Base-by-base conservation (phyloP, 37 sponge, comb jelly and placozoan species). In the Ianthella basta region DNA sequence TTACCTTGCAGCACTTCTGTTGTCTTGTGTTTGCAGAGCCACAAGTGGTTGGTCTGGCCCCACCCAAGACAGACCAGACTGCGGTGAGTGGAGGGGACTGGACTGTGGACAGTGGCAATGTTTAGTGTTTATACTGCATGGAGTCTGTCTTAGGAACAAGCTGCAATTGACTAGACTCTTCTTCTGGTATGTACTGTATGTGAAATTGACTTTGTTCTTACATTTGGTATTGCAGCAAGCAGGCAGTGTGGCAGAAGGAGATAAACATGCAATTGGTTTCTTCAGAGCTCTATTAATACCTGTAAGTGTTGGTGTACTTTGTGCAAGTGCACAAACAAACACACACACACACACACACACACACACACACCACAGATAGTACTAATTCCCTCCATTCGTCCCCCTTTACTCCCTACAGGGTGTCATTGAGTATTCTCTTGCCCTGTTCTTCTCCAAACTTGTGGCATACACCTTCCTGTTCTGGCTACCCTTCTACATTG, bases 361-460 rank as follows among this genome's bases (percentile, higher is more conserved):
- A 72, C 35, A 12, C 10, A 72, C 75, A 13, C 35, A 34, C 35
- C 35, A 72, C 10, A 5, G 23, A 32, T n/a, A 72, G 4, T 6
- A 23, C 1, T 12, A 72, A 6, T 25, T 61, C n/a, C 14, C 63
- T 13, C 63, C 14, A 34, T 72, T 34, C 35, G 2, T 37, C 10
- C 4, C 36, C 36, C 36, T 38, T 1, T 82, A 2, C 20, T 60
- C 39, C 1, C 59, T 69, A 2, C 72, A 92, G 92, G 97, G 97
- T 41, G 97, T 96, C n/a, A 53, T 96, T 25, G 97, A 96, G 80
- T 96, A 87, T 68, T 89, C 97, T 0, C 19, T 91, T 53, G 91
- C 94, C 36, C 92, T 96, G 38, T 96, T 96, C 91, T 96, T 93
- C 81, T 80, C 89, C 34, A 96, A 96, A 81, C 68, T 96, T 23